phyloP scores from a whole-genome alignment of 2,113 vertebrate genomes.

The Zosterops hypoxanthus region DNA sequence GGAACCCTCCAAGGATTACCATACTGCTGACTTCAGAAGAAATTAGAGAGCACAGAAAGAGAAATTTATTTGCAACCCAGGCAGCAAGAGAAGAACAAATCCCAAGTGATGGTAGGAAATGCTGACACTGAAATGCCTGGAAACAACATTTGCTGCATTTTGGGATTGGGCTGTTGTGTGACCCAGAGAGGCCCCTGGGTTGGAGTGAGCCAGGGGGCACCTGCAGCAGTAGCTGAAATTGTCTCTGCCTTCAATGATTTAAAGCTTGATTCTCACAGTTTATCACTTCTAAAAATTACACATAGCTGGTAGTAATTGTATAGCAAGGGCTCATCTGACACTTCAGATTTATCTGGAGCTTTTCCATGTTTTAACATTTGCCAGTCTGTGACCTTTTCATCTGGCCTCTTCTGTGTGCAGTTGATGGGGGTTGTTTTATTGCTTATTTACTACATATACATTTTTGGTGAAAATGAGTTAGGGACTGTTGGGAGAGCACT shows the following conservation, averaged over 20 bases:
- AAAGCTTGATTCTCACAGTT: neutral
- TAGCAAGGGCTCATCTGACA: neutral
- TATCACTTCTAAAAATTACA: neutral
- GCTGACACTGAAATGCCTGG: neutral
- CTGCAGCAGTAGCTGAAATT: neutral
- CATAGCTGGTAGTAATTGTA: neutral
- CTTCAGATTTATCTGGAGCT: neutral
- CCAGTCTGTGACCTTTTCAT: neutral
- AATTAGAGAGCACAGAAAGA: neutral
- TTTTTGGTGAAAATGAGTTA: neutral
- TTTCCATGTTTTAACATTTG: neutral
- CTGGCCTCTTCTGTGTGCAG: neutral
- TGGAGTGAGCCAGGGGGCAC: neutral
- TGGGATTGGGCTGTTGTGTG: neutral
- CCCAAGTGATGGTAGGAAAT: neutral
- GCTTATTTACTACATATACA: neutral
- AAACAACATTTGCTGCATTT: neutral
- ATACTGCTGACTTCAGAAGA: conserved; percentile 22
- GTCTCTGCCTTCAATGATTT: neutral
- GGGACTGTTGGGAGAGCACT: neutral
- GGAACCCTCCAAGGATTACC: conserved; percentile 19
- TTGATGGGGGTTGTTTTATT: neutral
- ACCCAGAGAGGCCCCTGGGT: neutral
- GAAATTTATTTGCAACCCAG: conserved; percentile 21
- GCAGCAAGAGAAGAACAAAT: neutral